Evolutionary conservation across 2,888 invertebrate species (phyloP).

Genomic region (Drosophila sordidula): DNA sequence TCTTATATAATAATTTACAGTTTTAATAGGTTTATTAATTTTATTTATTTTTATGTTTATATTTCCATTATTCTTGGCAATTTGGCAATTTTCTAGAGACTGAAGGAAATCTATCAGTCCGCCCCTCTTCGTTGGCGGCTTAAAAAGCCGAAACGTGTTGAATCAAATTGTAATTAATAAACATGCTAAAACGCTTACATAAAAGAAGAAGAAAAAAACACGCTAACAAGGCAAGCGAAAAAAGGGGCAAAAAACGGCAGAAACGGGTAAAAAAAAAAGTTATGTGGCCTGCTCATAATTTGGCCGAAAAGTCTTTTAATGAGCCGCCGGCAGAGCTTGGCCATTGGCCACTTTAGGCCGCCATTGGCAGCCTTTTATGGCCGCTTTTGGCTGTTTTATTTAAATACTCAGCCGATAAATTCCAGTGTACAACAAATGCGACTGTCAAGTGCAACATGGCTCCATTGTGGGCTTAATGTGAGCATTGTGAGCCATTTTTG

Average conservation of each 20-base stretch:
- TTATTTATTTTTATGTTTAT: constrained; percentile 16
- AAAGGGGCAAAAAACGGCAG: constrained; percentile 6
- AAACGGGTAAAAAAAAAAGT: constrained; percentile 14
- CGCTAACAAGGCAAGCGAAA: constrained; percentile 37
- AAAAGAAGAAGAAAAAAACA: constrained; percentile 8
- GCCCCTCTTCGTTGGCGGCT: constrained; percentile 23
- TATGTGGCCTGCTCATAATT: constrained; percentile 56
- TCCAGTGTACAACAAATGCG: constrained; percentile 50
- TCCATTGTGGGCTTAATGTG: constrained; percentile 69
- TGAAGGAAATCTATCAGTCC: constrained; percentile 17
- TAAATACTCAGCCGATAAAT: constrained; percentile 68
- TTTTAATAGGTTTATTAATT: constrained; percentile 18
- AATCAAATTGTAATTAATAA: constrained; percentile 52
- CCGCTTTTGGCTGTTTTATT: constrained; percentile 61
- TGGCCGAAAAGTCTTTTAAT: constrained; percentile 55
- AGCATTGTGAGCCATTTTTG: constrained; percentile 71
- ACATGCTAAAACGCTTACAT: constrained; percentile 22
- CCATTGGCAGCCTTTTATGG: constrained; percentile 49
- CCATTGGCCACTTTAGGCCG: constrained; percentile 42
- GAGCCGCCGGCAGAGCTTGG: constrained; percentile 54
- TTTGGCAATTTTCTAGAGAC: constrained; percentile 2
- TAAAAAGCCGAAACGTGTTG: constrained; percentile 32
- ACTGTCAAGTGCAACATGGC: constrained; percentile 70
- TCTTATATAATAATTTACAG: constrained; percentile 18
- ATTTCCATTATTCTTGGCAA: constrained; percentile 9